Evolutionary conservation across 2,888 invertebrate species (phyloP), one percentile per base, ranked within the genome.

Genomic region (Diogma glabrata): DNA sequence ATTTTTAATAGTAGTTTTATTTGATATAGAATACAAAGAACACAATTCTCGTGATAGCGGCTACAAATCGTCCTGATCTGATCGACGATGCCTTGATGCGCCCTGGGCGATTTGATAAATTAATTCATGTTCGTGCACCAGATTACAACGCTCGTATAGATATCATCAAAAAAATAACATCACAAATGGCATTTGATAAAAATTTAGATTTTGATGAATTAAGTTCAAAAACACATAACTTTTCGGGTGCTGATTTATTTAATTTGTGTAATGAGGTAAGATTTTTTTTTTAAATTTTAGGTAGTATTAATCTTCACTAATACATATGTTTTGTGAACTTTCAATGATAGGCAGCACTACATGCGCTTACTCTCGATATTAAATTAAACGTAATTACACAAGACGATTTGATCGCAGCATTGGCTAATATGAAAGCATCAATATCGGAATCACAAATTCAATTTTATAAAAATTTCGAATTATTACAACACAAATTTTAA

Each of bases 1-100:
- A n/a, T n/a, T n/a, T n/a, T n/a, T n/a, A n/a, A n/a, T n/a, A n/a
- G n/a, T n/a, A n/a, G n/a, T n/a, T n/a, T n/a, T n/a, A n/a, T n/a
- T n/a, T n/a, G n/a, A n/a, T n/a, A n/a, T n/a, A n/a, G n/a, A n/a
- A n/a, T n/a, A 43, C 20, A 14, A 23, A 43, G 24, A 46, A 46
- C 5, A 46, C 46, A 9, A 75, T 78, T 2, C 64, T 81, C 3
- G 75, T 81, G 2, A 74, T 82, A 23, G 82, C 76, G 4, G 81
- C 81, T 8, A 82, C 81, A 36, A 82, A 82, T 65, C 70, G 80
- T 9, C 80, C 79, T 1, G 77, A 81, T 56, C 71, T 77, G 63
- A 62, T 82, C 30, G 82, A 82, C 57, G 71, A 74, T 48, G 81
- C 81, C 0, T 61, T 82, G 8, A 61, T 80, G 47, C 67, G 82